phyloP scores from a whole-genome alignment of 2,113 vertebrate species.

The Platysternon megacephalum region DNA sequence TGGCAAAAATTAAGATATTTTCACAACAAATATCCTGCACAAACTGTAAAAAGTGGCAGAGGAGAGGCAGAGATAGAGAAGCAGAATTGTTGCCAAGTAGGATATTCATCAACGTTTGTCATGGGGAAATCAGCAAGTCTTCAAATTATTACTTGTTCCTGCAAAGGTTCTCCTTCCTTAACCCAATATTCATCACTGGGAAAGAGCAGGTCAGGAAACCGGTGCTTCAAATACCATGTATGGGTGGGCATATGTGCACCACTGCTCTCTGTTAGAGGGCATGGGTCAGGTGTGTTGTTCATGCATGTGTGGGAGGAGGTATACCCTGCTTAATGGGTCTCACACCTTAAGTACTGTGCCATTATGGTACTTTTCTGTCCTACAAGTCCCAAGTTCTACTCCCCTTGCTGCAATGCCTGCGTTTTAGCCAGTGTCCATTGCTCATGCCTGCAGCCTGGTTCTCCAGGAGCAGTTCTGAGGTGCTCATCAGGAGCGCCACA shows the following conservation, averaged over 20 bases:
- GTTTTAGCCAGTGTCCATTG: not conserved
- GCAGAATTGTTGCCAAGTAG: not conserved
- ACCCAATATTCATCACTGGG: not conserved
- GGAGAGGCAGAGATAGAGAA: not conserved
- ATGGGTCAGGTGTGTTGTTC: not conserved
- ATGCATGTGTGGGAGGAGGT: not conserved
- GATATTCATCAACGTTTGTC: not conserved
- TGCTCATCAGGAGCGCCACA: not conserved
- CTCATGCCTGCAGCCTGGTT: accelerated
- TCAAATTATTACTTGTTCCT: not conserved
- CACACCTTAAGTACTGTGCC: not conserved
- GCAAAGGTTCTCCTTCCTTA: not conserved
- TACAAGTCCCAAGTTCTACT: accelerated
- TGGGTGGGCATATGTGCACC: not conserved
- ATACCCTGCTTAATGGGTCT: not conserved
- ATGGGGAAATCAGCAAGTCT: not conserved
- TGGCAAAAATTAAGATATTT: not conserved
- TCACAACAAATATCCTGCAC: not conserved
- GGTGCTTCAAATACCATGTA: not conserved
- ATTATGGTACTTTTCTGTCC: not conserved
- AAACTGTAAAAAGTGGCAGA: not conserved
- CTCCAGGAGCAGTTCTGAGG: not conserved
- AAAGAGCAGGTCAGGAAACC: not conserved
- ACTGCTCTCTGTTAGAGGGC: not conserved
- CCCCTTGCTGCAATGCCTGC: not conserved